phyloP scores from a whole-genome alignment of 2,888 invertebrate species.

The Coenonympha arcania region DNA sequence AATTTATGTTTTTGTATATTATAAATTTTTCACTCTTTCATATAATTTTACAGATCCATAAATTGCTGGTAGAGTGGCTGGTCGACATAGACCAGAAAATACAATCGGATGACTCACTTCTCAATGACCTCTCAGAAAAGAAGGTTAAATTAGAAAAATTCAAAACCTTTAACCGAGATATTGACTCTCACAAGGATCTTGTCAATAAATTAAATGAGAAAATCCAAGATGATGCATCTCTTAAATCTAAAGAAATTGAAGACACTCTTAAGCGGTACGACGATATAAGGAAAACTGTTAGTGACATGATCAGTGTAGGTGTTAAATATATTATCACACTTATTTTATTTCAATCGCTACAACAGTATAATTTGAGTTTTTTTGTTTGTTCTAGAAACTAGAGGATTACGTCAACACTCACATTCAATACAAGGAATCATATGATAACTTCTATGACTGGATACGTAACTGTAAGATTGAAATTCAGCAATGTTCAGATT shows the following conservation, averaged over 20 bases:
- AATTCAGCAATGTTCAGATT: constrained; percentile 87
- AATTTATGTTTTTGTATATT: neutral
- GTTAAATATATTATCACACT: neutral
- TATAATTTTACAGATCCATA: constrained; percentile 68
- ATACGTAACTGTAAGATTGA: constrained; percentile 85
- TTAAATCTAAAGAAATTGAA: constrained; percentile 80
- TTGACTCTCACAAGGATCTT: constrained; percentile 83
- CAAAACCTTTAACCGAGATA: constrained; percentile 86
- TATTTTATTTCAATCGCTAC: neutral
- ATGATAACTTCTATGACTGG: constrained; percentile 89
- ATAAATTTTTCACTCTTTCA: too few species aligned
- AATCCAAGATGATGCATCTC: constrained; percentile 78
- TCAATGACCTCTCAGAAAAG: constrained; percentile 93
- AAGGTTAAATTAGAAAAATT: constrained; percentile 91
- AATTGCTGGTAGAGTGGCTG: constrained; percentile 88
- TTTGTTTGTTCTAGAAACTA: constrained; percentile 69
- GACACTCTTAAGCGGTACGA: constrained; percentile 82
- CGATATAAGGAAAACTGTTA: constrained; percentile 77
- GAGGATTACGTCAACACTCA: constrained; percentile 90
- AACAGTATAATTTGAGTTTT: too few species aligned
- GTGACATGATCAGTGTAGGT: constrained; percentile 77
- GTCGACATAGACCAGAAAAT: constrained; percentile 90
- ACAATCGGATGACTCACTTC: constrained; percentile 79
- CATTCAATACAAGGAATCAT: constrained; percentile 87
- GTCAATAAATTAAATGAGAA: constrained; percentile 84